Percentiles rank a stretch among this genome's conserved stretches.
phyloP scores from a whole-genome alignment of 2,113 vertebrate genomes.

The Malurus elegans region DNA sequence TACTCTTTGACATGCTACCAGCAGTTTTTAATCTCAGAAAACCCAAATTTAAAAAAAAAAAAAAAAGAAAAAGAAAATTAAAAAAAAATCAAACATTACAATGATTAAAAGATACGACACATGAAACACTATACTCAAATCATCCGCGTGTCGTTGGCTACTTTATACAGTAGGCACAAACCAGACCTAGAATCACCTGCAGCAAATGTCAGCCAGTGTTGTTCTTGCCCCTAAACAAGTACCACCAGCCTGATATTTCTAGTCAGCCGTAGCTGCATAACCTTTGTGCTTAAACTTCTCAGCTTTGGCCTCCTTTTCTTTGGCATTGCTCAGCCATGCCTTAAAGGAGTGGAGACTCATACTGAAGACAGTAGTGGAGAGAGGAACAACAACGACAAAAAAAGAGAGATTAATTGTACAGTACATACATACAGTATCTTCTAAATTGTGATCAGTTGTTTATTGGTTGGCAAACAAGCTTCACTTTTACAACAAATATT shows the following conservation, averaged over 20 bases:
- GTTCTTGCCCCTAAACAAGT: background rate
- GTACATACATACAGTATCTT: constrained; percentile 77
- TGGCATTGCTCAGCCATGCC: constrained; percentile 37
- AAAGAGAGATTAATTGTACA: constrained; percentile 64
- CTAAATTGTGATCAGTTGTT: constrained; percentile 90
- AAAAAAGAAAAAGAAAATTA: background rate
- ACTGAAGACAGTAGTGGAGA: constrained; percentile 40
- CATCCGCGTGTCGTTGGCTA: background rate
- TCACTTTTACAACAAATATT: constrained; percentile 98
- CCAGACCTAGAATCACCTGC: constrained; percentile 30
- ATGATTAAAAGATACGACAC: constrained; percentile 18
- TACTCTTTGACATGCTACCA: constrained; percentile 44
- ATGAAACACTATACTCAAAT: constrained; percentile 26
- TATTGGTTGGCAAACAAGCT: constrained; percentile 97
- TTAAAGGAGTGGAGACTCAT: constrained; percentile 7
- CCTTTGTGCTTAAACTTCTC: constrained; percentile 65
- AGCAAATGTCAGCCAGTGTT: background rate
- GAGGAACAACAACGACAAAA: constrained; percentile 29
- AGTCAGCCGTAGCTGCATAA: constrained; percentile 4
- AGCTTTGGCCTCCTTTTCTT: constrained; percentile 46
- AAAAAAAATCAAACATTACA: background rate
- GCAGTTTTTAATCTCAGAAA: constrained; percentile 38
- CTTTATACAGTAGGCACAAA: constrained; percentile 43
- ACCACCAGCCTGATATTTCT: background rate
- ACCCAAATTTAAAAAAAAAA: background rate